Evolutionary conservation across 2,797 vertebrate genomes (phyloP).

Genomic region (Liparis tanakae): DNA sequence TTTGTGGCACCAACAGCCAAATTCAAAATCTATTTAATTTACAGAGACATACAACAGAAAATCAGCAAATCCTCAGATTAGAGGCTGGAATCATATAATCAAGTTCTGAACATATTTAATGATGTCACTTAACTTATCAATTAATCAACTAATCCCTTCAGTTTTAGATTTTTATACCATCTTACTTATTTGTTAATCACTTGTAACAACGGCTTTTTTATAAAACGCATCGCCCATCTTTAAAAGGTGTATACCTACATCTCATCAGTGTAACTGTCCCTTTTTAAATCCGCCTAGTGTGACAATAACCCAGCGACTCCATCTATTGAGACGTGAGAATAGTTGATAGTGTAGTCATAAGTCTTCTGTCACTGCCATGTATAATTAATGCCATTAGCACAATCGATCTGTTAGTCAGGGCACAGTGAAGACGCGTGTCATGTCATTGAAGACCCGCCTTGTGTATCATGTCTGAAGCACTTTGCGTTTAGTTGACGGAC

Average conservation of each 20-base stretch:
- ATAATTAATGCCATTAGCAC: conserved; percentile 62
- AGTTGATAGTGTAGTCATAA: conserved; percentile 40
- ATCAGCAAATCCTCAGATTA: conserved; percentile 1
- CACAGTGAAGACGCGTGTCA: conserved; percentile 22
- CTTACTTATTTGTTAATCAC: conserved; percentile 1
- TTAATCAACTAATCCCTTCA: conserved; percentile 3
- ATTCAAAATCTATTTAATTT: not conserved
- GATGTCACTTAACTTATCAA: not conserved
- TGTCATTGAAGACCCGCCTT: conserved; percentile 35
- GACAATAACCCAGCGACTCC: conserved; percentile 5
- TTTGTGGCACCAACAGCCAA: not conserved
- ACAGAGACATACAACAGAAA: not conserved
- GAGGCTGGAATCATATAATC: not conserved
- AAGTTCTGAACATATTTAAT: not conserved
- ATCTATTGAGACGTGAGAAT: conserved; percentile 29
- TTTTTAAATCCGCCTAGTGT: conserved; percentile 6
- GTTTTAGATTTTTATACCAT: not conserved
- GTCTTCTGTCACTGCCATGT: conserved; percentile 32
- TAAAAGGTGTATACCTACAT: not conserved
- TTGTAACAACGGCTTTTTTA: not conserved
- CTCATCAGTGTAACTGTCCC: not conserved
- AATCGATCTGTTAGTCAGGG: conserved; percentile 46
- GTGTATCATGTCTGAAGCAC: conserved; percentile 42
- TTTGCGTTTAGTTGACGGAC: conserved; percentile 42
- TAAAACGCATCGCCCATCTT: not conserved